Evolutionary conservation across 1,140 invertebrate species (phyloP).

Genomic region (Hypsibius dujardini): DNA sequence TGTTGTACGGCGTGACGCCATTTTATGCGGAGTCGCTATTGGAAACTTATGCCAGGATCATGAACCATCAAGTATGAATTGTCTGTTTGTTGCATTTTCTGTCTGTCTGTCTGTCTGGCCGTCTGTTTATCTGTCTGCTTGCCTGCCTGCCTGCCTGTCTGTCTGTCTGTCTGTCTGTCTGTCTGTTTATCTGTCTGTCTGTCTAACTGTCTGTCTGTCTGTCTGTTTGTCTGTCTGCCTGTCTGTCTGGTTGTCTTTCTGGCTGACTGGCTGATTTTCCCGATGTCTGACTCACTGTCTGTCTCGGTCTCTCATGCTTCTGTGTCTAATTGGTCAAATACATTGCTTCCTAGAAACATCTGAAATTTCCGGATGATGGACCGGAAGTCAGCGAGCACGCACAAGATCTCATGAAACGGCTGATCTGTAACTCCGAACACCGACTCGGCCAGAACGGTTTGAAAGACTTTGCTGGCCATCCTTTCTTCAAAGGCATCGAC

Average conservation of each 20-base stretch:
- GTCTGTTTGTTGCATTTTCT: constrained; percentile 4
- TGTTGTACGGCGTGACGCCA: constrained; percentile 88
- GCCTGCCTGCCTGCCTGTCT: not conserved
- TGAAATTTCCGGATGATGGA: constrained; percentile 73
- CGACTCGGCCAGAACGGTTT: constrained; percentile 87
- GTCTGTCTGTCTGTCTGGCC: constrained; percentile 19
- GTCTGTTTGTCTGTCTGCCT: constrained; percentile 15
- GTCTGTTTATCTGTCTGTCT: constrained; percentile 18
- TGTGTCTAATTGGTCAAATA: not conserved
- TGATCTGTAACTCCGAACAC: constrained; percentile 82
- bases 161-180: constrained; percentile 15
- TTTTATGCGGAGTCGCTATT: constrained; percentile 98
- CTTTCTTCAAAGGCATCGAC: constrained; percentile 80
- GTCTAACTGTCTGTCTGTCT: constrained; percentile 16
- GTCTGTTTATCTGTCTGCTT: constrained; percentile 17
- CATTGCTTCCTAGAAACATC: constrained; percentile 51
- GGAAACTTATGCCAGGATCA: constrained; percentile 99
- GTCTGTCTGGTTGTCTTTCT: constrained; percentile 17
- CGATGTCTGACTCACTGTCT: not conserved
- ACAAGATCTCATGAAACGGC: constrained; percentile 76
- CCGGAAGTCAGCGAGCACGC: constrained; percentile 78
- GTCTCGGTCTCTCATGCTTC: constrained; percentile 10
- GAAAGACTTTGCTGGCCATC: constrained; percentile 87
- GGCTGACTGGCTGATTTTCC: not conserved
- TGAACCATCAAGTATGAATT: constrained; percentile 76